These are phyloP conservation scores for Schizaphis graminum DNA, from an alignment of 2,888 invertebrate genomes.

Conservation along the genomic window DNA sequence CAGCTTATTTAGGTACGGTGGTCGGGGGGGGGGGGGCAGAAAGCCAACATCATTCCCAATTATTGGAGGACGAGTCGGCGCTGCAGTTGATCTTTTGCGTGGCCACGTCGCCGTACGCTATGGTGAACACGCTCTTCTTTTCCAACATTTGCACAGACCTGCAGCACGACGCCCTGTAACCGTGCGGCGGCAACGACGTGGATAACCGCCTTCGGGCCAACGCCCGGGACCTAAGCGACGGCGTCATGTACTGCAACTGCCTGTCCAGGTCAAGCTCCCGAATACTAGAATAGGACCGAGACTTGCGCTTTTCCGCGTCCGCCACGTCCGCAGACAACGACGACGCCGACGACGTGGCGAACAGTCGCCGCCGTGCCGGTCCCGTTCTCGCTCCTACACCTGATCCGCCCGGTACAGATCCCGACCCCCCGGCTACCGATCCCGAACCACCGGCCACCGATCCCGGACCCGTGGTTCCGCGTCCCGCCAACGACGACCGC, in stretches of 20 bases:
- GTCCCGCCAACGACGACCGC: neutral
- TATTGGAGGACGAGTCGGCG: constrained; percentile 61
- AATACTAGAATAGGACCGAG: constrained; percentile 60
- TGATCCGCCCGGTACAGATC: neutral
- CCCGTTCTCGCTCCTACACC: neutral
- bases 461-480: neutral
- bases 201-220: constrained; percentile 43
- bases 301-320: constrained; percentile 40
- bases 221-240: constrained; percentile 55
- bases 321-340: neutral
- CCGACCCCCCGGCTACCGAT: neutral
- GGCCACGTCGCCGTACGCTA: constrained; percentile 91
- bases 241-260: constrained; percentile 62
- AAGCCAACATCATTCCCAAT: constrained; percentile 43
- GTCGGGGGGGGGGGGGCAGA: neutral
- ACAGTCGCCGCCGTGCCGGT: constrained; percentile 21
- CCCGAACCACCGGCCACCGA: neutral
- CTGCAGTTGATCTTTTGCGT: constrained; percentile 74
- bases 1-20: neutral
- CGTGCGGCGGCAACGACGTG: constrained; percentile 33
- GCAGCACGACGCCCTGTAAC: neutral
- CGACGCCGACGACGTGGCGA: neutral
- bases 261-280: constrained; percentile 62
- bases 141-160: constrained; percentile 74
- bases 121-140: constrained; percentile 93